Percentiles rank a stretch among this genome's conserved stretches.
phyloP scores from a whole-genome alignment of 2,888 invertebrate genomes.

The Amiota mariae region DNA sequence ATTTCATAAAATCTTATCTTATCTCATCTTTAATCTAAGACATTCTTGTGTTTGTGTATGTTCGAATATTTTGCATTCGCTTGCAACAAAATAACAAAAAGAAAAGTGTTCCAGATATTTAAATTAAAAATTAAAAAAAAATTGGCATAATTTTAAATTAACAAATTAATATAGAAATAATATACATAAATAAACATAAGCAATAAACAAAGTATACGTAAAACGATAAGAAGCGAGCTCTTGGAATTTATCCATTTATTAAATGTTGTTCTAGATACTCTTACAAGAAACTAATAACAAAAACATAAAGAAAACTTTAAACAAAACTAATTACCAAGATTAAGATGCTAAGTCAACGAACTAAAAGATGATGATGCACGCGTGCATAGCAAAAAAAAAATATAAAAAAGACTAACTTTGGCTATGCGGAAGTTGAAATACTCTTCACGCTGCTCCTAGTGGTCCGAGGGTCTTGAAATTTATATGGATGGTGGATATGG shows the following conservation, averaged over 20 bases:
- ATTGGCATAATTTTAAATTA: neutral
- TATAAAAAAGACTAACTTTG: no score
- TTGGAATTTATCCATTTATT: constrained; percentile 6
- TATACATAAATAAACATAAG: neutral
- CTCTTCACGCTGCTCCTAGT: no score
- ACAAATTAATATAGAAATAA: neutral
- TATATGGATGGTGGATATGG: no score
- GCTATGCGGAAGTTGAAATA: no score
- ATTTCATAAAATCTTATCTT: neutral
- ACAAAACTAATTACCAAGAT: constrained; percentile 53
- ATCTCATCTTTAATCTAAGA: neutral
- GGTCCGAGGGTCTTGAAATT: no score
- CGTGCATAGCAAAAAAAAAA: constrained; percentile 21
- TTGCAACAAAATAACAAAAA: neutral
- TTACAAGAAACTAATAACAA: neutral
- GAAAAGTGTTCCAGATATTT: constrained; percentile 6
- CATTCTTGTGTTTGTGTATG: neutral
- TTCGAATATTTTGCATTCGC: neutral
- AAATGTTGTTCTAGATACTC: neutral
- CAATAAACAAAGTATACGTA: constrained; percentile 18
- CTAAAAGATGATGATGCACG: neutral
- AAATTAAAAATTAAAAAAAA: no score
- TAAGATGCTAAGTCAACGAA: constrained; percentile 21
- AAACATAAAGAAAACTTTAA: neutral
- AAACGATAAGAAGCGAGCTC: neutral